Evolutionary conservation across 2,888 invertebrate species (phyloP).

Genomic region (Polyploca ridens): DNA sequence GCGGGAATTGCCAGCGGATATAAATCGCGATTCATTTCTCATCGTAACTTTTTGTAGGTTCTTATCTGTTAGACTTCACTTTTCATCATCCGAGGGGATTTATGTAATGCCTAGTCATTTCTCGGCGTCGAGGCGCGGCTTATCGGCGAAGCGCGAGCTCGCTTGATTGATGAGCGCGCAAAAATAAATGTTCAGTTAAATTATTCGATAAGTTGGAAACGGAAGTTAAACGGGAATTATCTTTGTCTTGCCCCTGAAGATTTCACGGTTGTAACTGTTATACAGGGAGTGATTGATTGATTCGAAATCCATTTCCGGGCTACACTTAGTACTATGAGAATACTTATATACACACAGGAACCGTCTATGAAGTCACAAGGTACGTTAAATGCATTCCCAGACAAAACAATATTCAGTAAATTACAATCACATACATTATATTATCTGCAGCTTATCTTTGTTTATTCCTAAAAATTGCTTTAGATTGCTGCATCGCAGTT

Average conservation of each 20-base stretch:
- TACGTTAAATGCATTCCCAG: no score
- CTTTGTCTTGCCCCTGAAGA: constrained; percentile 83
- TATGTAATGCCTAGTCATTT: constrained; percentile 86
- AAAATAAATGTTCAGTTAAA: constrained; percentile 86
- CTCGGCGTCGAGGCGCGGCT: constrained; percentile 84
- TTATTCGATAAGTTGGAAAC: constrained; percentile 86
- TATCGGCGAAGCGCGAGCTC: constrained; percentile 81
- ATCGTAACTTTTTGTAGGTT: constrained; percentile 86
- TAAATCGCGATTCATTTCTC: constrained; percentile 85
- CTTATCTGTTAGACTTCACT: constrained; percentile 86
- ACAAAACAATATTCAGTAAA: no score
- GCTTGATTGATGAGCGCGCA: constrained; percentile 85
- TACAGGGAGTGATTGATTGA: constrained; percentile 79
- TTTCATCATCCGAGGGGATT: constrained; percentile 86
- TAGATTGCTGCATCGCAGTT: no score
- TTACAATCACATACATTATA: no score
- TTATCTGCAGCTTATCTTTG: no score
- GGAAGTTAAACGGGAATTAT: constrained; percentile 86
- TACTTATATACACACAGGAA: no score
- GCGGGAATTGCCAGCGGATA: constrained; percentile 72
- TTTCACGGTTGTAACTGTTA: constrained; percentile 80
- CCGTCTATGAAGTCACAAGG: no score
- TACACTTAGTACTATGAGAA: not conserved
- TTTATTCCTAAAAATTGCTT: no score
- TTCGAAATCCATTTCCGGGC: constrained; percentile 47